Conservation (phyloP, 2,797 vertebrate genomes). For the Furcifer pardalis region DNA sequence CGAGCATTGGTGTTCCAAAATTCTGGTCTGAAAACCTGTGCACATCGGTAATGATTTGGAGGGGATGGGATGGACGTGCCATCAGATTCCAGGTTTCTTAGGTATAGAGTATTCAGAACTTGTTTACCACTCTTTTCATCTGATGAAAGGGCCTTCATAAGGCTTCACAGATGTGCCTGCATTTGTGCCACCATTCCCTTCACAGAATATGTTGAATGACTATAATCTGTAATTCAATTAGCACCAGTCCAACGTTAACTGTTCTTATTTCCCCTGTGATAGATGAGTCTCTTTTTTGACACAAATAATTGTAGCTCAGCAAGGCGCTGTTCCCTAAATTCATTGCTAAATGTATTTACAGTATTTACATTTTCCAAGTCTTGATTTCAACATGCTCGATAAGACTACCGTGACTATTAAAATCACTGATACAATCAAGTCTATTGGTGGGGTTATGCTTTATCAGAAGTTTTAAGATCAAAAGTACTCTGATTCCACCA, state of each 20-base stretch:
- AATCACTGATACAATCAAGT: not conserved
- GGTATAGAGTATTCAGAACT: too few species aligned
- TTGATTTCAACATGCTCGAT: not conserved
- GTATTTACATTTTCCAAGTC: not conserved
- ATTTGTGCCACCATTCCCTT: not conserved
- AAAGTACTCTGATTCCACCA: slow-evolving; percentile 1
- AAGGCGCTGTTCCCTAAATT: not conserved
- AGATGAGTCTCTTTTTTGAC: not conserved
- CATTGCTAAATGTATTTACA: not conserved
- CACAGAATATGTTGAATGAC: not conserved
- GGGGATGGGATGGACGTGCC: too few species aligned
- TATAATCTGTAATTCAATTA: not conserved
- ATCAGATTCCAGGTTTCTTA: too few species aligned
- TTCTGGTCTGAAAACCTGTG: too few species aligned
- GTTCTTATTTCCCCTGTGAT: not conserved
- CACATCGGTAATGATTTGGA: too few species aligned
- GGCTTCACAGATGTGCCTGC: not conserved
- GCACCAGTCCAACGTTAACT: not conserved
- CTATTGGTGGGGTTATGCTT: not conserved
- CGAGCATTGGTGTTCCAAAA: too few species aligned
- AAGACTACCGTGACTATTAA: not conserved
- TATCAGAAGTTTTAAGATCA: not conserved
- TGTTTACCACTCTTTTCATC: too few species aligned
- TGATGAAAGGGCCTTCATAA: not conserved
- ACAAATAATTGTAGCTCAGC: not conserved